A percentile compares a stretch with the other conserved stretches of the same genome.
Conservation (phyloP, 1,140 invertebrate genomes). For the Euwallacea fornicatus region DNA sequence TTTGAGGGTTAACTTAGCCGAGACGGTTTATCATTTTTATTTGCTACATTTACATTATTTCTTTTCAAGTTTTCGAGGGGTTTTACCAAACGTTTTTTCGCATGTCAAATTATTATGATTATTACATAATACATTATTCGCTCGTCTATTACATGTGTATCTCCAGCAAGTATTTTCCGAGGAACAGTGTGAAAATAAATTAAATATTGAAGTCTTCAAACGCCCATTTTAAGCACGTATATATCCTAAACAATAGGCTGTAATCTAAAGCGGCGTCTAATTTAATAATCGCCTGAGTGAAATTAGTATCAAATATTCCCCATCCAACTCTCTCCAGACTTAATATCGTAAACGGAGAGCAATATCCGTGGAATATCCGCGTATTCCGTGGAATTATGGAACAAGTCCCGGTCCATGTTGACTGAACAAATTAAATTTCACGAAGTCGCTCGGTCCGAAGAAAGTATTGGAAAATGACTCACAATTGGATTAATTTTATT, state of each 20-base stretch:
- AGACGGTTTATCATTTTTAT: neutral
- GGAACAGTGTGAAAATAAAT: neutral
- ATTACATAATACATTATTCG: neutral
- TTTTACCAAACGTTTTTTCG: neutral
- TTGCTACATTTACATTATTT: neutral
- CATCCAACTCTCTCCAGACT: neutral
- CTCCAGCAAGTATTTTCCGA: neutral
- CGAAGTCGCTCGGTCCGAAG: neutral
- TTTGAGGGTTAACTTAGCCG: neutral
- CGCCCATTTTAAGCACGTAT: neutral
- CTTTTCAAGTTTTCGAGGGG: neutral
- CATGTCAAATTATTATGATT: neutral
- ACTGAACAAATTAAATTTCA: neutral
- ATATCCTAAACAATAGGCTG: neutral
- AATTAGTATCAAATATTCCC: neutral
- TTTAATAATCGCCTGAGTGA: neutral
- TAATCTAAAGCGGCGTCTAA: neutral
- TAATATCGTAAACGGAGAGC: neutral
- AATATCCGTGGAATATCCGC: constrained; percentile 2
- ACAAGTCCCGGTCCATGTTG: constrained; percentile 2
- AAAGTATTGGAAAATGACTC: constrained; percentile 1
- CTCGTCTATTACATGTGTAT: neutral
- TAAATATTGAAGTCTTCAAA: neutral
- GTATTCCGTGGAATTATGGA: neutral
- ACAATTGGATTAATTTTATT: neutral